phyloP scores from a whole-genome alignment of 1,140 invertebrate species.

The Babylonia areolata region DNA sequence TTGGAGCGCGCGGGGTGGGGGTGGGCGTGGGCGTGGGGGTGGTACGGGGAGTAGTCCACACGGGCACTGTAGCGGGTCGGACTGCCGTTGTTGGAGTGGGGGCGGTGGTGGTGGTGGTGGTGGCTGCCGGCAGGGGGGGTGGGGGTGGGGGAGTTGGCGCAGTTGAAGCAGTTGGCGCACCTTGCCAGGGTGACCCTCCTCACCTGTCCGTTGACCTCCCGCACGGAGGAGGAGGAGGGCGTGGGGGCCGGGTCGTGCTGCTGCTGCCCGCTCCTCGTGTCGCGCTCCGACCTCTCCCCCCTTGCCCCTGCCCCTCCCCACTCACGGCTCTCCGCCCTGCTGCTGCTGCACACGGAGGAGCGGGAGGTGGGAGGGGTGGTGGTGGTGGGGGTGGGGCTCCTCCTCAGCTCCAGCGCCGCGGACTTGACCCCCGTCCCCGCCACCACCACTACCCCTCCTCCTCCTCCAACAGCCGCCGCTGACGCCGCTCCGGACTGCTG shows the following conservation, averaged over 20 bases:
- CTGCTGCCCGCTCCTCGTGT: background rate
- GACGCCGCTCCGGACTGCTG: background rate
- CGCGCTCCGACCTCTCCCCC: background rate
- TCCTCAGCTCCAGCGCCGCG: background rate
- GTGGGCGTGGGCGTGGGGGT: background rate
- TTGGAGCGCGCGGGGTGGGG: background rate
- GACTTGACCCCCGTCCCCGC: background rate
- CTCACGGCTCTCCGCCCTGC: background rate
- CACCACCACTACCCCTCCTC: background rate
- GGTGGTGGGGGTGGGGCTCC: background rate
- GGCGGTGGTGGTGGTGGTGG: background rate
- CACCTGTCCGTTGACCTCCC: background rate
- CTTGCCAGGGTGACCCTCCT: background rate
- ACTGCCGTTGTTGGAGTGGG: background rate
- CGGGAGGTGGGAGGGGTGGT: background rate
- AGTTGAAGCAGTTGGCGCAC: slow-evolving; percentile 1
- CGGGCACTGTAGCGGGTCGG: background rate
- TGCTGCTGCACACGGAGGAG: too few relatives aligned
- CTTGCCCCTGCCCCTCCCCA: background rate
- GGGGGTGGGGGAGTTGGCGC: background rate
- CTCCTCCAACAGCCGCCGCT: background rate
- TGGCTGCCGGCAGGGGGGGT: background rate
- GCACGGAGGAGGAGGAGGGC: background rate
- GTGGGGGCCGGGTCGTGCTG: background rate
- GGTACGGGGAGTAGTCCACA: background rate